phyloP scores from a whole-genome alignment of 2,888 invertebrate genomes.

The Aleiodes testaceus region DNA sequence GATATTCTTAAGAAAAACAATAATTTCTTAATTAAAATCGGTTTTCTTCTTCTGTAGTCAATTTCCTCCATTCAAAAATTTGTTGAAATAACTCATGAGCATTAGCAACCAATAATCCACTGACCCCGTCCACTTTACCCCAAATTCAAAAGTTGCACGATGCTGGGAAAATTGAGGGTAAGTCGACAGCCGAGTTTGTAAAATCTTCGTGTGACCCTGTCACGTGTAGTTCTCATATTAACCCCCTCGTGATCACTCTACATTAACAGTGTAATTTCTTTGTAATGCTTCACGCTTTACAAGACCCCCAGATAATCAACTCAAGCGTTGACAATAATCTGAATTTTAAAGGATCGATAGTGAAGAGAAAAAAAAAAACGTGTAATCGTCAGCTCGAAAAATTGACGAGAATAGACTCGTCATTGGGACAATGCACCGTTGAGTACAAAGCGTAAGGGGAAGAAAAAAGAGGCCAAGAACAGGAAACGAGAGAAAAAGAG shows the following conservation, averaged over 20 bases:
- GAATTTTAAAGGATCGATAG: constrained; percentile 7
- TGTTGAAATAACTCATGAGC: too few relatives aligned
- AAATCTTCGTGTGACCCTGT: constrained; percentile 22
- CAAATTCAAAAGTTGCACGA: constrained; percentile 13
- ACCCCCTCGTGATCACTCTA: constrained; percentile 21
- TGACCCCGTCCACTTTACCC: not conserved
- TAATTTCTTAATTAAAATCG: too few relatives aligned
- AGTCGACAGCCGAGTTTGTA: constrained; percentile 12
- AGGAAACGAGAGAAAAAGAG: constrained; percentile 8
- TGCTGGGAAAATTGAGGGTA: constrained; percentile 24
- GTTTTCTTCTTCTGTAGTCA: too few relatives aligned
- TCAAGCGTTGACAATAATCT: constrained; percentile 3
- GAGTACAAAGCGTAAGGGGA: not conserved
- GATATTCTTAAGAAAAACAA: too few relatives aligned
- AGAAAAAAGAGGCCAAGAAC: constrained; percentile 14
- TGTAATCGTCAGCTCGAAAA: constrained; percentile 14
- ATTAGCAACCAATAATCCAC: too few relatives aligned
- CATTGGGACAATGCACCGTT: not conserved
- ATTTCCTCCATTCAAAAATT: too few relatives aligned
- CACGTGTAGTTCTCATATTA: constrained; percentile 18
- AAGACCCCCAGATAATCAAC: constrained; percentile 12
- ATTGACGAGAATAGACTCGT: not conserved
- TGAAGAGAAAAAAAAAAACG: not conserved
- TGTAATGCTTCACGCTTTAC: constrained; percentile 10
- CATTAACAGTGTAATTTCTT: constrained; percentile 21